A percentile compares a stretch with the other conserved stretches of the same genome.
These are phyloP conservation scores for Artibeus lituratus DNA, from an alignment of 2,797 vertebrate species.

Conservation along the genomic window DNA sequence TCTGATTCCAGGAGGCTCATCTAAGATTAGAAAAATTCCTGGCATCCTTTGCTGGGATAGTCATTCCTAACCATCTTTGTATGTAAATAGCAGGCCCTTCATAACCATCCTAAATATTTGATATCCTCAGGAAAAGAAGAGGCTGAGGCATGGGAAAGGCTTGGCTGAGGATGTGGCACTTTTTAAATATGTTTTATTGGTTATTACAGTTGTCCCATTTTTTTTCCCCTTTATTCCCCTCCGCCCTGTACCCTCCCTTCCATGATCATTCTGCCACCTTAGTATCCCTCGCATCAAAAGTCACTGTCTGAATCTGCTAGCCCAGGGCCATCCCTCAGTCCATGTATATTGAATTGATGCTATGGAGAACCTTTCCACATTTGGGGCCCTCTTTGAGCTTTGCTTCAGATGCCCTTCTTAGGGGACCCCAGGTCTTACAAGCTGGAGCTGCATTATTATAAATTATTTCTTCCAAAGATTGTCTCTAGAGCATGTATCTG, in stretches of 20 bases:
- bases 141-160: background rate
- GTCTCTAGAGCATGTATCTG: background rate
- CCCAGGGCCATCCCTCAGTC: background rate
- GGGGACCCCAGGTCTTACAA: background rate
- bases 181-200: too few relatives aligned
- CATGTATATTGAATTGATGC: accelerated
- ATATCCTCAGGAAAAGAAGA: background rate
- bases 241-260: too few relatives aligned
- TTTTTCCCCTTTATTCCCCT: too few relatives aligned
- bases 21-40: background rate
- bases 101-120: background rate
- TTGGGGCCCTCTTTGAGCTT: background rate
- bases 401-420: background rate
- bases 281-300: background rate
- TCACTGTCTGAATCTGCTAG: too few relatives aligned
- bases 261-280: too few relatives aligned
- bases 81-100: background rate
- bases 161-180: background rate
- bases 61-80: background rate
- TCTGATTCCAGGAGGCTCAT: background rate
- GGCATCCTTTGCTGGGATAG: background rate
- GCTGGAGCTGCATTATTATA: background rate
- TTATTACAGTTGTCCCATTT: too few relatives aligned
- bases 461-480: background rate
- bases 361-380: background rate